Evolutionary conservation across 2,888 invertebrate genomes (phyloP).

Genomic region (Agrochola lota): DNA sequence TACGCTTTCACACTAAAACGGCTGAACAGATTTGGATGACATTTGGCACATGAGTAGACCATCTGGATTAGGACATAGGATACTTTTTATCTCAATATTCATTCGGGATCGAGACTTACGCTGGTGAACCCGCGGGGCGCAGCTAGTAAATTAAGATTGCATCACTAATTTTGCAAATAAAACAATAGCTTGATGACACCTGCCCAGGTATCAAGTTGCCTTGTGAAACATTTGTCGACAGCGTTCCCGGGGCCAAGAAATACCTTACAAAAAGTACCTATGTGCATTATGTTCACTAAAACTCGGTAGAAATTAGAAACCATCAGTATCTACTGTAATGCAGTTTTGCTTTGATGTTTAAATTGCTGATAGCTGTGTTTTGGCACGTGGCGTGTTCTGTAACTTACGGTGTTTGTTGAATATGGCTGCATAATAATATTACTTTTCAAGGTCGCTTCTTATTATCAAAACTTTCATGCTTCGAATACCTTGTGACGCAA

Average conservation of each 20-base stretch:
- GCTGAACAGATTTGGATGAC: too few species aligned
- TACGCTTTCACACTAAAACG: too few species aligned
- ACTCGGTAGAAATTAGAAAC: constrained; percentile 60
- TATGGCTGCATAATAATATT: not conserved
- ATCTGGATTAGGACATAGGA: too few species aligned
- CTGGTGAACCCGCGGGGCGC: too few species aligned
- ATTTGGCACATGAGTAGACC: too few species aligned
- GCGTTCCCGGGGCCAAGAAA: constrained; percentile 82
- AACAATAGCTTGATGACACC: constrained; percentile 74
- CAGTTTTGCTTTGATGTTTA: constrained; percentile 49
- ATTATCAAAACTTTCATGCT: not conserved
- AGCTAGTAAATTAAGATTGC: too few species aligned
- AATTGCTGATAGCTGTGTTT: constrained; percentile 42
- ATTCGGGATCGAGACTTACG: too few species aligned
- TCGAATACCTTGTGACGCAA: not conserved
- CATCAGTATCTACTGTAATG: constrained; percentile 36
- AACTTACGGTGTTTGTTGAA: not conserved
- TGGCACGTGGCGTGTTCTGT: constrained; percentile 46
- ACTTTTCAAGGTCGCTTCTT: constrained; percentile 23
- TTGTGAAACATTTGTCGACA: constrained; percentile 84
- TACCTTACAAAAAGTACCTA: constrained; percentile 73
- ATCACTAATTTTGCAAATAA: not conserved
- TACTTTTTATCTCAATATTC: too few species aligned
- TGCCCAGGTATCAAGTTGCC: constrained; percentile 81
- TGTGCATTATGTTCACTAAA: constrained; percentile 62